A percentile compares a stretch with the other conserved stretches of the same genome.
phyloP scores from a whole-genome alignment of 2,797 vertebrate species.

The Hozukius guyotensis region DNA sequence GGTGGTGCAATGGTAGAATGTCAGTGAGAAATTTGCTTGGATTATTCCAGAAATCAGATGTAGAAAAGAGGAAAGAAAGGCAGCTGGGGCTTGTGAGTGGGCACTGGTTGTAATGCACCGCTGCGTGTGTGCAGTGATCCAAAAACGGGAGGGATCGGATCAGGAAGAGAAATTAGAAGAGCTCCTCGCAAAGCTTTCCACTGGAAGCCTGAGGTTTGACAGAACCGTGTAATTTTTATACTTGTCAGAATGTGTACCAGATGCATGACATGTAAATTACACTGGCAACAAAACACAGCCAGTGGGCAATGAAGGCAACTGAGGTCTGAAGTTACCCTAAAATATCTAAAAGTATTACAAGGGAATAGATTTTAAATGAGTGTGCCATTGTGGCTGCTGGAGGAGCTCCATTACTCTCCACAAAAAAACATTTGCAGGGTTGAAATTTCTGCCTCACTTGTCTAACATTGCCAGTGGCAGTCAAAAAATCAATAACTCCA shows the following conservation, averaged over 20 bases:
- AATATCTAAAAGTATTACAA: conserved; percentile 58
- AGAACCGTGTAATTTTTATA: conserved; percentile 69
- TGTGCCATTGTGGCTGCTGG: conserved; percentile 40
- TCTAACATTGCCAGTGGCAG: conserved; percentile 56
- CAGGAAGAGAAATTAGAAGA: conserved; percentile 57
- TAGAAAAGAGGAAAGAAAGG: conserved; percentile 8
- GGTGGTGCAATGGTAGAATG: conserved; percentile 8
- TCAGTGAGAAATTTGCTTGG: conserved; percentile 31
- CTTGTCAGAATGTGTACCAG: conserved; percentile 74
- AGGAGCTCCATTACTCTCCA: conserved; percentile 39
- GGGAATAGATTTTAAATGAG: conserved; percentile 38
- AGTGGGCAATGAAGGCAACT: conserved; percentile 54
- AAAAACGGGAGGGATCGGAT: conserved; percentile 67
- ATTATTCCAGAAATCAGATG: conserved; percentile 45
- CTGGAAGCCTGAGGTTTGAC: conserved; percentile 71
- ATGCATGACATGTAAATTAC: conserved; percentile 78
- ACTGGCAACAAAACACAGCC: conserved; percentile 72
- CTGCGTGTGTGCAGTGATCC: conserved; percentile 64
- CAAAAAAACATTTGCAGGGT: conserved; percentile 24
- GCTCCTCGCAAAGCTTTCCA: conserved; percentile 43
- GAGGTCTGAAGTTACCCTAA: conserved; percentile 53
- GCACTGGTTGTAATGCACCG: conserved; percentile 41
- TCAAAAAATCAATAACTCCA: conserved; percentile 65
- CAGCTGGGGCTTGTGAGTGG: conserved; percentile 36
- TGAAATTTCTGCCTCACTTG: conserved; percentile 55